Base-by-base conservation (phyloP, 1,140 invertebrate genomes). In the Drosophila micromelanica region DNA sequence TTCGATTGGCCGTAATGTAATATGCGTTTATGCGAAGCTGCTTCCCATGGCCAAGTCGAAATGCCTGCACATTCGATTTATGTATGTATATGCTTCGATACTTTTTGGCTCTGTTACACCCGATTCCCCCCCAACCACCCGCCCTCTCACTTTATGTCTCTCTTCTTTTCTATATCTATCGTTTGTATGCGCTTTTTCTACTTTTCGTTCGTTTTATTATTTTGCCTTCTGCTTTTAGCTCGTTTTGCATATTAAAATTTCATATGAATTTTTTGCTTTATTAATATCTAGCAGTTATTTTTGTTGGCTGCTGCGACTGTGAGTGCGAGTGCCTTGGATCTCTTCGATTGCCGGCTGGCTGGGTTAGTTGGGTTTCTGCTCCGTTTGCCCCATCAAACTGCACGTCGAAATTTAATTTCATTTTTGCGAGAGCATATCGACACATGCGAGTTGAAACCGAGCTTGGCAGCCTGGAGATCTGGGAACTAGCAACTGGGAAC, bases 201-300 rank as follows among this genome's bases (percentile, higher is more conserved):
- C 55, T 37, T 74, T 51, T 52, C 71, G 40, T 70, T 20, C 56
- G 57, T 57, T 57, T 59, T 75, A 63, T 72, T 78, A 64, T 62
- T 68, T 81, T 77, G 45, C 70, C 60, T 48, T 70, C 40, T 70
- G 74, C 78, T 82, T 81, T 86, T 73, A 68, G 65, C 78, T 78
- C 82, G 82, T 82, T 89, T 82, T 86, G 82, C 82, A 86, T 86
- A 86, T 86, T 86, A 86, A 89, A 86, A 86, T 89, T 86, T 89
- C 84, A 86, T 87, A 89, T 86, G 84, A 82, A 76, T 89, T 86
- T 78, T 87, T 74, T 70, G 84, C 82, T 86, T 82, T 86, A 86
- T 86, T 86, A 87, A 86, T 86, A 74, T 74, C 77, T 87, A 89
- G 78, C 82, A 82, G 84, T 87, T 86, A 86, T 86, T 82, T 86